Evolutionary conservation across 2,888 invertebrate species (phyloP), one percentile per base, ranked within the genome.

Genomic region (Leptopilina syphax): DNA sequence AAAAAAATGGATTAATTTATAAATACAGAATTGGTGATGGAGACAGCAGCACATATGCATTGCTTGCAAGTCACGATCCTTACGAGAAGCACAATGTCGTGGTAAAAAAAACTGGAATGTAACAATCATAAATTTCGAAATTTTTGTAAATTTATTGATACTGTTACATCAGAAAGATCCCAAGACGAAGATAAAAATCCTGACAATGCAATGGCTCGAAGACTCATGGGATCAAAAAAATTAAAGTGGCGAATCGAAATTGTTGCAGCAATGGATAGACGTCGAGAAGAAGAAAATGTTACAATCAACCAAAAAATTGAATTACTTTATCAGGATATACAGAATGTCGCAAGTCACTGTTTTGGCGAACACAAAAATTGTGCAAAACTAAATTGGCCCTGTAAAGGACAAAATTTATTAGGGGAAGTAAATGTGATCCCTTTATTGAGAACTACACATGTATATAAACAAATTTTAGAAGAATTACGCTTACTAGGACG

Each of bases 21-120:
- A 80, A 34, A 66, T 27, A 65, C 4, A 12, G 82, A 1, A 78
- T 83, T 27, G 81, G 63, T n/a, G 82, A 83, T 70, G 80, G 81
- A 1, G 80, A 81, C 34, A 82, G 82, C 44, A 82, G 79, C 34
- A 79, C 80, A 9, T 70, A 80, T 54, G 77, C 77, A 50, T 34
- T 73, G 1, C 60, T 83, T 34, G 0, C 67, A 8, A 54, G 79
- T 27, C 67, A 76, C 27, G 76, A 73, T 6, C 80, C 81, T 0
- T 81, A 83, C 50, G 0, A 47, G 4, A 67, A 80, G 5, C 47
- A 79, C 54, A 47, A 66, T 24, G 50, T 81, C n/a, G 9, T 34
- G 0, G 77, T 83, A 1, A 34, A 81, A 81, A 50, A 81, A 81
- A 66, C 27, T 81, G 47, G 68, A 81, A 44, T 81, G 81, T 50